These are phyloP conservation scores for Myiozetetes cayanensis DNA, from an alignment of 2,113 vertebrate species.

Conservation along the genomic window DNA sequence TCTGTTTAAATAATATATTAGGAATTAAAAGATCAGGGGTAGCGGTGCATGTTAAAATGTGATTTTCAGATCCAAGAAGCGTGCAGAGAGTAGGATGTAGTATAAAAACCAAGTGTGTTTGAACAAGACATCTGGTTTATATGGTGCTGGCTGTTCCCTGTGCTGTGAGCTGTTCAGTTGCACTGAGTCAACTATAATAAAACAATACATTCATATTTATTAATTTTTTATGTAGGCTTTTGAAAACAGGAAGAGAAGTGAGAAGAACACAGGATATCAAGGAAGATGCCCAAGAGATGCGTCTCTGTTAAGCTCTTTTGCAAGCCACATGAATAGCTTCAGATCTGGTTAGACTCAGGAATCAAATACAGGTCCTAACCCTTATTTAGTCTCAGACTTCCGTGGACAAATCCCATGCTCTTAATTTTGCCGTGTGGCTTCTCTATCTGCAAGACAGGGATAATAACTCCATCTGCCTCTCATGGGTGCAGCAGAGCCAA, in stretches of 20 bases:
- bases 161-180: neutral
- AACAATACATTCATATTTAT: slow-evolving; percentile 26
- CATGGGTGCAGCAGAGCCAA: neutral
- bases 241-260: slow-evolving; percentile 11
- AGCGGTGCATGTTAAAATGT: neutral
- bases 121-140: slow-evolving; percentile 25
- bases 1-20: slow-evolving; percentile 13
- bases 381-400: neutral
- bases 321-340: neutral
- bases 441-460: neutral
- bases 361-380: neutral
- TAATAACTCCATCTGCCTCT: slow-evolving; percentile 30
- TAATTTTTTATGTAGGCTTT: slow-evolving; percentile 42
- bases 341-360: neutral
- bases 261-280: neutral
- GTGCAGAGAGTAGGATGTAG: neutral
- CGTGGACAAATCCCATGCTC: neutral
- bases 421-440: neutral
- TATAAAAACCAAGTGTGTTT: neutral
- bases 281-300: neutral
- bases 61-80: neutral
- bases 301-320: neutral
- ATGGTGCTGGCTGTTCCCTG: neutral
- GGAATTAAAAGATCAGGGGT: neutral
- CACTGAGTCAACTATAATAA: slow-evolving; percentile 40